Conservation (phyloP, 2,113 vertebrate genomes). For the Calidris pugnax region DNA sequence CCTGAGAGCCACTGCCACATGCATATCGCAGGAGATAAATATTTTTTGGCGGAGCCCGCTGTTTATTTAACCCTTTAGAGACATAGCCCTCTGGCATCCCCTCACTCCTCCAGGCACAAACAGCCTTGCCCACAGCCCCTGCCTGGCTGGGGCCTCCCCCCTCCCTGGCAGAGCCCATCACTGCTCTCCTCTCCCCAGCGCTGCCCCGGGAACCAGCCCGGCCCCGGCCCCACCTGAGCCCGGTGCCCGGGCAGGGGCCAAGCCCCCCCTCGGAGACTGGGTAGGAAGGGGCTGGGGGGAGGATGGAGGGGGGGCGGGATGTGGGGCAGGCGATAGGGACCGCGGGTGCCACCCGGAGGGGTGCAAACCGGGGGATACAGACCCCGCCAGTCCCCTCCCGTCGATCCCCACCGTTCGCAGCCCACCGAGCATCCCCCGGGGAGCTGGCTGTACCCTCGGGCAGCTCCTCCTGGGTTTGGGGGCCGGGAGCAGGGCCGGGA, state of each 20-base stretch:
- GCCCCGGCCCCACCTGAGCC: not conserved
- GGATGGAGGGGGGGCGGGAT: not conserved
- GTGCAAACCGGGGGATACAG: no score
- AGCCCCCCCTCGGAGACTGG: not conserved
- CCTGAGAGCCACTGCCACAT: not conserved
- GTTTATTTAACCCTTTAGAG: constrained; percentile 60
- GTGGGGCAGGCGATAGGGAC: fast-evolving
- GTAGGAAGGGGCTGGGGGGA: not conserved
- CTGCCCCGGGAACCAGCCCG: not conserved
- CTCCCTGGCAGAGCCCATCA: not conserved
- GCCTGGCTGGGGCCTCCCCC: fast-evolving
- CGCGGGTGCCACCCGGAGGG: fast-evolving
- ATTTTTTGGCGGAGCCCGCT: not conserved
- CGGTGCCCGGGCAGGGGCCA: not conserved
- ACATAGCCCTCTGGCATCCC: not conserved
- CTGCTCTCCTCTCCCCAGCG: not conserved
- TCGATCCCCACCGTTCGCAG: fast-evolving
- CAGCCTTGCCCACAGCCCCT: no score
- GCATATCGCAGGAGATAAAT: constrained; percentile 15
- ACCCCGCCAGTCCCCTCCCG: not conserved
- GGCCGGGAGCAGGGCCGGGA: not conserved
- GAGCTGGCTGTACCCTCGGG: not conserved
- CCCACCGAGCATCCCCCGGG: not conserved
- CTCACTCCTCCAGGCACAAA: not conserved
- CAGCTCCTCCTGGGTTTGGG: not conserved